Evolutionary conservation across 1,140 invertebrate species (phyloP).

Genomic region (Trigoniulus corallinus): DNA sequence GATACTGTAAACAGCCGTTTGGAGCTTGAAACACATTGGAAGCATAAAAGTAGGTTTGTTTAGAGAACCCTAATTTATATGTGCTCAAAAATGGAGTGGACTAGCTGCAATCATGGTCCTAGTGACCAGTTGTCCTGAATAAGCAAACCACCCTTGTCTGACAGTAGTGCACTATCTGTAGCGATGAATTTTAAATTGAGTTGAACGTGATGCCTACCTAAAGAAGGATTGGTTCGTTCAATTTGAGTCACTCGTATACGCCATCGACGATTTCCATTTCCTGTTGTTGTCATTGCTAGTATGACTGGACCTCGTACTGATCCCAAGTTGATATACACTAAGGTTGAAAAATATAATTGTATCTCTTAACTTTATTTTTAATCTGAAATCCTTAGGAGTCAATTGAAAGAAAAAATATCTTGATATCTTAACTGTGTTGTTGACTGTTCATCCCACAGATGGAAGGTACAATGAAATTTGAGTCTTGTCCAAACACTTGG

Average conservation of each 20-base stretch:
- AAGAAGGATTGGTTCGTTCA: not conserved
- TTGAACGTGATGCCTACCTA: not conserved
- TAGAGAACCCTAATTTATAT: too few relatives aligned
- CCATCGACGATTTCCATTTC: not conserved
- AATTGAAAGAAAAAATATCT: too few relatives aligned
- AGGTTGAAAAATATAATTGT: not conserved
- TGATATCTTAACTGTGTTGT: not conserved
- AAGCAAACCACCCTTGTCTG: too few relatives aligned
- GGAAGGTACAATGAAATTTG: not conserved
- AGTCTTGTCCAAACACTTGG: not conserved
- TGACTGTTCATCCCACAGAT: not conserved
- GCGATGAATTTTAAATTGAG: too few relatives aligned
- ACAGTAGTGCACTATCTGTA: too few relatives aligned
- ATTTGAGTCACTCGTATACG: not conserved
- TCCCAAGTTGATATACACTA: not conserved
- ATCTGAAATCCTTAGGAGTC: too few relatives aligned
- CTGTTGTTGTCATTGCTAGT: not conserved
- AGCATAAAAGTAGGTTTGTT: too few relatives aligned
- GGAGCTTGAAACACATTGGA: too few relatives aligned
- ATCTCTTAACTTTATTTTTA: too few relatives aligned
- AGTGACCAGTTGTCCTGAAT: too few relatives aligned
- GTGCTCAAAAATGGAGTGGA: too few relatives aligned
- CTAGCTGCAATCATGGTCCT: too few relatives aligned
- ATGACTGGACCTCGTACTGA: not conserved
- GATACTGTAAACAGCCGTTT: slow-evolving; percentile 21